A percentile compares a stretch with the other conserved stretches of the same genome.
Evolutionary conservation across 2,888 invertebrate species (phyloP).

Genomic region (Yponomeuta sedellus): DNA sequence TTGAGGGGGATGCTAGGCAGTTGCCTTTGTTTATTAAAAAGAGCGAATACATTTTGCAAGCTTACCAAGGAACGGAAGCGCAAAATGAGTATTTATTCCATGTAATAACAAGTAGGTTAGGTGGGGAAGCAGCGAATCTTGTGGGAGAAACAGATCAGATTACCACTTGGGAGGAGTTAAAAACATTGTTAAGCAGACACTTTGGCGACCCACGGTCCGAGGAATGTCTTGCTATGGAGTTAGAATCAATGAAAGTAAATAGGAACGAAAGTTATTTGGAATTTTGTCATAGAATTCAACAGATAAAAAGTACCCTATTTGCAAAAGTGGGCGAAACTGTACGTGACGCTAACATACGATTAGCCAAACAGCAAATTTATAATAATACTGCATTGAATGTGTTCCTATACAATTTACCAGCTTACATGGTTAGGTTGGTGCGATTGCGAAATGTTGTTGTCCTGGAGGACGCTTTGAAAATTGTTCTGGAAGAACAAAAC

Average conservation of each 20-base stretch:
- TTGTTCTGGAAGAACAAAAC: too few relatives aligned
- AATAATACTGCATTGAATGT: too few relatives aligned
- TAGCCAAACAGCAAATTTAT: too few relatives aligned
- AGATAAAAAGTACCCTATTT: background rate
- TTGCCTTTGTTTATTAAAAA: background rate
- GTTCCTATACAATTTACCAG: too few relatives aligned
- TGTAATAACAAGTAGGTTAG: background rate
- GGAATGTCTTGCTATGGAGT: background rate
- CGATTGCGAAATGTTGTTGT: too few relatives aligned
- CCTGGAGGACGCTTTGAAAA: too few relatives aligned
- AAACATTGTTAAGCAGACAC: background rate
- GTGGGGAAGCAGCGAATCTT: background rate
- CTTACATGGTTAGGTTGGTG: too few relatives aligned
- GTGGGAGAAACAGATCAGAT: background rate
- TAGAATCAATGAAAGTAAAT: background rate
- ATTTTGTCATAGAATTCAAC: too few relatives aligned
- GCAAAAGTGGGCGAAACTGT: too few relatives aligned
- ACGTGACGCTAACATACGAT: too few relatives aligned
- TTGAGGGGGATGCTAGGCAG: background rate
- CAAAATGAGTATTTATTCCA: conserved; percentile 11
- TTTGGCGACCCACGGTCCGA: background rate
- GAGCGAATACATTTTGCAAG: background rate
- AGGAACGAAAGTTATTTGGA: background rate
- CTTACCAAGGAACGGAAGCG: background rate
- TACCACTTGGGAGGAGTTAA: background rate